These are phyloP conservation scores for Mnemiopsis leidyi DNA, from an alignment of 37 sponge, comb jelly and placozoan genomes.

Conservation along the genomic window DNA sequence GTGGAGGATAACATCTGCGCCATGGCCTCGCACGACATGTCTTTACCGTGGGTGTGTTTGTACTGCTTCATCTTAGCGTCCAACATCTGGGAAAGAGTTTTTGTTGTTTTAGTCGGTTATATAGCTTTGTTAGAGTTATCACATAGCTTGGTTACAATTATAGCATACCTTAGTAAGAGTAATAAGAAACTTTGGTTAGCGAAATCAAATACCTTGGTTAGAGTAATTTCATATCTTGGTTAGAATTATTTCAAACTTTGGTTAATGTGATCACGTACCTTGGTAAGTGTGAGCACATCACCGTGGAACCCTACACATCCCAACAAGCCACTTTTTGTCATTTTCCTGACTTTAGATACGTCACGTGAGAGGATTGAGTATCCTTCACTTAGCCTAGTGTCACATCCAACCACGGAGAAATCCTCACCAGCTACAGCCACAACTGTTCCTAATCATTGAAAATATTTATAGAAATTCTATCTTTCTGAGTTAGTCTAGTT, in stretches of 20 bases:
- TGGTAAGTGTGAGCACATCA: conserved; percentile 89
- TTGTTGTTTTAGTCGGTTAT: no score
- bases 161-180: no score
- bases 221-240: no score
- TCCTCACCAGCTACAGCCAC: conserved; percentile 93
- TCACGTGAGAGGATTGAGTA: conserved; percentile 85
- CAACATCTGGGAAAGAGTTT: conserved; percentile 16
- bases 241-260: no score
- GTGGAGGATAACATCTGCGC: conserved; percentile 88
- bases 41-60: neutral
- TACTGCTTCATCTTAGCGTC: conserved; percentile 38
- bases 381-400: conserved; percentile 91
- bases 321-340: conserved; percentile 68
- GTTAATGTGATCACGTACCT: no score
- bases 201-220: no score
- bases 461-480: neutral
- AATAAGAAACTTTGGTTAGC: no score
- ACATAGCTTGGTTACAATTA: no score
- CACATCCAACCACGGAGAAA: conserved; percentile 88
- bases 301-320: conserved; percentile 98
- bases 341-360: conserved; percentile 82
- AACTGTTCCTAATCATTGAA: conserved; percentile 74
- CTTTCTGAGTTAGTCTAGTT: neutral
- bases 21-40: conserved; percentile 70
- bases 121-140: no score